These are phyloP conservation scores for Terebella lapidaria DNA, from an alignment of 2,888 invertebrate species.

Conservation along the genomic window DNA sequence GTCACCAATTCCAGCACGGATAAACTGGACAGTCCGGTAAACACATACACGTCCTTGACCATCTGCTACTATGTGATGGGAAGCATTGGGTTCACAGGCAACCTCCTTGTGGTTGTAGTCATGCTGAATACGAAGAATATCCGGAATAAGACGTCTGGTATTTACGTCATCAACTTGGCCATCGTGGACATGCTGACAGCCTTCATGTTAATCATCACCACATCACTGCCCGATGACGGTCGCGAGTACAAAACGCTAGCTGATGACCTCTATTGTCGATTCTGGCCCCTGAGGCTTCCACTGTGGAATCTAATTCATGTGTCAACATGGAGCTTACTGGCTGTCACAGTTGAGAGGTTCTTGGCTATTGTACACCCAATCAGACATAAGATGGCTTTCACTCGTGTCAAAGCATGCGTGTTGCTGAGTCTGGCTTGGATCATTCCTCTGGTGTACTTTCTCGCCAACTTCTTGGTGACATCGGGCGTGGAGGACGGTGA, in stretches of 20 bases:
- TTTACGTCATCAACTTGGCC: constrained; percentile 19
- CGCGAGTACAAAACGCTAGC: neutral
- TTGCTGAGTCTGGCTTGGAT: constrained; percentile 10
- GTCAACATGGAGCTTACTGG: constrained; percentile 20
- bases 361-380: constrained; percentile 22
- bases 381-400: constrained; percentile 18
- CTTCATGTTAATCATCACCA: constrained; percentile 12
- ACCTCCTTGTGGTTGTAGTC: constrained; percentile 19
- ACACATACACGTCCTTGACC: too few relatives aligned
- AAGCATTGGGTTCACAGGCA: constrained; percentile 17
- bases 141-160: constrained; percentile 12
- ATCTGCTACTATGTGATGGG: constrained; percentile 8
- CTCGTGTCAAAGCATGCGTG: constrained; percentile 1
- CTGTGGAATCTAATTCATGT: constrained; percentile 21
- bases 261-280: constrained; percentile 13
- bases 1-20: too few relatives aligned
- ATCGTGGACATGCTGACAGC: constrained; percentile 15
- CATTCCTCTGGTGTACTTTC: constrained; percentile 10
- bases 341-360: constrained; percentile 19
- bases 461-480: constrained; percentile 7
- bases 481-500: constrained; percentile 12
- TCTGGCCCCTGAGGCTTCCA: constrained; percentile 19
- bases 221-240: constrained; percentile 5
- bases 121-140: constrained; percentile 11
- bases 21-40: too few relatives aligned